phyloP scores from a whole-genome alignment of 2,888 invertebrate genomes.

The Rhagium mordax region DNA sequence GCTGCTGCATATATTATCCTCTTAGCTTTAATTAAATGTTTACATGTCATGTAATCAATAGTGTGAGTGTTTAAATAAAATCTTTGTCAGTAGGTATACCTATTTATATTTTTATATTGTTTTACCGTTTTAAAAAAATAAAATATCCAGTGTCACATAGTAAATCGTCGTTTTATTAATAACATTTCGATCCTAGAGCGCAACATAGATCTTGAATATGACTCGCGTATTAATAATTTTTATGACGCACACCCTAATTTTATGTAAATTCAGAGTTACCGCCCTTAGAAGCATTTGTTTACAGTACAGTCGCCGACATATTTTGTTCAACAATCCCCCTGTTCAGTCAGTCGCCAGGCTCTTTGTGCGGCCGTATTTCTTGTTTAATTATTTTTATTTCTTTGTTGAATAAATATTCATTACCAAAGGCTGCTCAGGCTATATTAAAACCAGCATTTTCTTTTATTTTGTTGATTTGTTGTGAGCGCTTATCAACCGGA shows the following conservation, averaged over 20 bases:
- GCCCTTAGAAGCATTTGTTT: constrained; percentile 62
- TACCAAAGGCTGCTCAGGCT: constrained; percentile 40
- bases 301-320: constrained; percentile 57
- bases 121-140: background rate
- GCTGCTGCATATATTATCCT: constrained; percentile 49
- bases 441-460: constrained; percentile 43
- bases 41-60: background rate
- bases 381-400: constrained; percentile 32
- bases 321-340: constrained; percentile 16
- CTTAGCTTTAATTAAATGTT: background rate
- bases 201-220: background rate
- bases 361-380: constrained; percentile 7
- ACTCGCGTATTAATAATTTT: constrained; percentile 36
- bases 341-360: background rate
- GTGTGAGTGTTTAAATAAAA: background rate
- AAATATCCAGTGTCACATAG: background rate
- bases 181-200: background rate
- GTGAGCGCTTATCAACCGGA: constrained; percentile 53
- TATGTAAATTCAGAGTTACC: constrained; percentile 61
- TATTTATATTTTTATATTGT: constrained; percentile 2
- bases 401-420: constrained; percentile 36
- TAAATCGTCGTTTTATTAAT: constrained; percentile 17
- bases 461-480: constrained; percentile 47
- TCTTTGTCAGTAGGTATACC: background rate
- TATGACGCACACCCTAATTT: constrained; percentile 59